phyloP scores from a whole-genome alignment of 2,113 vertebrate species.

The Quiscalus mexicanus region DNA sequence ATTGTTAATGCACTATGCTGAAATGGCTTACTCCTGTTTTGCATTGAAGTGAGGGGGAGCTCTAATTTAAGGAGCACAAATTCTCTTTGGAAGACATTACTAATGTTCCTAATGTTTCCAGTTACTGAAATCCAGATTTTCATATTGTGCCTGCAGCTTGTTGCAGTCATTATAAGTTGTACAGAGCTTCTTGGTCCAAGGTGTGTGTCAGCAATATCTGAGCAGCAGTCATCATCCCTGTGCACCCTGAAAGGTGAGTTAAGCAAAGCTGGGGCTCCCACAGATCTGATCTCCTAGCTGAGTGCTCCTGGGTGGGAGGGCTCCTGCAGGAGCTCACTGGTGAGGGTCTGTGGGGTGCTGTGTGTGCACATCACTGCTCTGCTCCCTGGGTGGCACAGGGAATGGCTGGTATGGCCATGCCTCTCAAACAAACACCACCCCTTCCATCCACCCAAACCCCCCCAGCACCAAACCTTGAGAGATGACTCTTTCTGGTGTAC shows the following conservation, averaged over 20 bases:
- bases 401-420: too few species aligned
- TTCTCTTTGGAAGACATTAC: background rate
- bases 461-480: too few species aligned
- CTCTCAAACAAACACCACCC: background rate
- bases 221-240: background rate
- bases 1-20: background rate
- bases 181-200: background rate
- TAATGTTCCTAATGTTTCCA: background rate
- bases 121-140: background rate
- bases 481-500: background rate
- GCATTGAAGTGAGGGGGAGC: background rate
- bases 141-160: background rate
- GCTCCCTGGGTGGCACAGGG: background rate
- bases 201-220: background rate
- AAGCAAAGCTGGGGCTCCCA: background rate
- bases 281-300: background rate
- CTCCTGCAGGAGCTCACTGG: background rate
- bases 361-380: background rate
- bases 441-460: fast-evolving
- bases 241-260: background rate
- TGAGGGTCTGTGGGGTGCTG: background rate
- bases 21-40: background rate
- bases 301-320: background rate
- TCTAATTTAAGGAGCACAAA: background rate
- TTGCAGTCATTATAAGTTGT: background rate